These are phyloP conservation scores for Anticlea derivata DNA, from an alignment of 2,888 invertebrate genomes.

Conservation along the genomic window DNA sequence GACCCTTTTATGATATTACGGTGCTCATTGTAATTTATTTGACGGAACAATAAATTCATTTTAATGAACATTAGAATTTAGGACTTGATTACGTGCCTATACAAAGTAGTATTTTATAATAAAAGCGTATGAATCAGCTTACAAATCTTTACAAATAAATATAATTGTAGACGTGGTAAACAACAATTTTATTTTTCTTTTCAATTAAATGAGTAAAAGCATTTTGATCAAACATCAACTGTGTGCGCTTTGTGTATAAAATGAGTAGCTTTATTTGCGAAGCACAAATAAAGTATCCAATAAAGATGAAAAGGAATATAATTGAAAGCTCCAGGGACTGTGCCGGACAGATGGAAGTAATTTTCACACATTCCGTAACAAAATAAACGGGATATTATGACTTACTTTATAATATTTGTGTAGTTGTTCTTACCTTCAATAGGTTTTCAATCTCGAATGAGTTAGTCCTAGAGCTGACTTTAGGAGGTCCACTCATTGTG, in stretches of 20 bases:
- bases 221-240: constrained; percentile 6
- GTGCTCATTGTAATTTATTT: constrained; percentile 31
- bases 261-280: constrained; percentile 8
- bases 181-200: constrained; percentile 2
- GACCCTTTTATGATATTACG: constrained; percentile 25
- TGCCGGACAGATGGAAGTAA: neutral
- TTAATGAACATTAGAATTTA: constrained; percentile 1
- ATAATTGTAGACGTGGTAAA: neutral
- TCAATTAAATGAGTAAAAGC: neutral
- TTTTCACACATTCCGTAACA: constrained; percentile 1
- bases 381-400: constrained; percentile 5
- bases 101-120: neutral
- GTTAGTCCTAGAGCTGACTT: constrained; percentile 92
- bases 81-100: neutral
- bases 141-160: constrained; percentile 3
- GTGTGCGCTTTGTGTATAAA: constrained; percentile 1
- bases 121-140: neutral
- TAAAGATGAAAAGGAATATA: constrained; percentile 7
- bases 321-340: constrained; percentile 1
- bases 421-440: constrained; percentile 86
- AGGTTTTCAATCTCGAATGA: constrained; percentile 98
- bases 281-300: constrained; percentile 12
- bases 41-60: constrained; percentile 25
- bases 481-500: constrained; percentile 72
- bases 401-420: too few relatives aligned